Conservation (phyloP, 2,888 invertebrate genomes). For the Caenorhabditis wallacei region DNA sequence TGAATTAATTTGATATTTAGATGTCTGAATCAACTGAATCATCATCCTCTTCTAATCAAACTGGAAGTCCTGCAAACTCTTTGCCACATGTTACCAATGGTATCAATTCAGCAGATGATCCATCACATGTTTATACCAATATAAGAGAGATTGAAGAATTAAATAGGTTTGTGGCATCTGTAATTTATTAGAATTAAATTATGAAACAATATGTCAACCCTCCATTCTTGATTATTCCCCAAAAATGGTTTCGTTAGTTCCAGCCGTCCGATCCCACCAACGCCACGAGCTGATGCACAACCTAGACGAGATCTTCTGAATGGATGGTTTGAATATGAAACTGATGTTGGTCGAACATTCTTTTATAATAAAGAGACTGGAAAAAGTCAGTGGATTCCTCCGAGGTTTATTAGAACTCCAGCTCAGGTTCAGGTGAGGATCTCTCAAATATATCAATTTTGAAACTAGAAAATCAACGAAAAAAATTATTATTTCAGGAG, state of each 20-base stretch:
- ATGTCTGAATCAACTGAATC: constrained; percentile 64
- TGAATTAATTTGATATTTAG: constrained; percentile 4
- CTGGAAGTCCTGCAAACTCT: background rate
- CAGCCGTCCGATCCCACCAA: constrained; percentile 73
- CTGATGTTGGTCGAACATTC: constrained; percentile 77
- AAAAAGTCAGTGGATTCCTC: constrained; percentile 81
- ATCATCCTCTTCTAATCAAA: constrained; percentile 47
- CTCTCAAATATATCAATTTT: background rate
- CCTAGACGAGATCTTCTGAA: constrained; percentile 76
- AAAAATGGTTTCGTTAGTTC: too few species aligned
- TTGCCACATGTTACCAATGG: background rate
- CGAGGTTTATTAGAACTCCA: constrained; percentile 74
- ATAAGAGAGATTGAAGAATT: constrained; percentile 78
- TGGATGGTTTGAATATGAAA: constrained; percentile 81
- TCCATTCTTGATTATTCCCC: too few species aligned
- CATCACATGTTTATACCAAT: constrained; percentile 79
- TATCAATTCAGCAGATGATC: constrained; percentile 23
- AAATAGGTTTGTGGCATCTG: constrained; percentile 55
- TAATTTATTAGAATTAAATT: background rate
- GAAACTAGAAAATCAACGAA: background rate
- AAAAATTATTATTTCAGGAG: constrained; percentile 38
- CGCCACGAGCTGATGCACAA: constrained; percentile 66
- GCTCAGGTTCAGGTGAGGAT: constrained; percentile 69
- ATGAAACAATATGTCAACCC: too few species aligned
- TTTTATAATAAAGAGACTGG: constrained; percentile 77